phyloP scores from a whole-genome alignment of 53 echinoderm and acorn worm species.

The Arbacia lixula region DNA sequence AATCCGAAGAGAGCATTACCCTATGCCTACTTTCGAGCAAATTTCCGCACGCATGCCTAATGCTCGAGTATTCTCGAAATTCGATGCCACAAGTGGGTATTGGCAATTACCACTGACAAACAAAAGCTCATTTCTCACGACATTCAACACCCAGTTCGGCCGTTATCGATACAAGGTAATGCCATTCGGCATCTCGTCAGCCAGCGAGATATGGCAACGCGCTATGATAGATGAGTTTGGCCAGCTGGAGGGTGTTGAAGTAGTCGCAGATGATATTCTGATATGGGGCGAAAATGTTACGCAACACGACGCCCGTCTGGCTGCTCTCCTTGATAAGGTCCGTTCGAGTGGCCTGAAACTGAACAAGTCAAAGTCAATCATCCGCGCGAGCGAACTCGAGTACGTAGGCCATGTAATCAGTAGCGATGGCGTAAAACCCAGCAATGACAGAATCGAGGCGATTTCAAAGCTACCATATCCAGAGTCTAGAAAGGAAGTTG shows the following conservation, averaged over 20 bases:
- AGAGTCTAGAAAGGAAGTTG: background rate
- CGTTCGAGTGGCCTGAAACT: conserved; percentile 17
- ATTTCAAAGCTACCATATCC: background rate
- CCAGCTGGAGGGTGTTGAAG: conserved; percentile 66
- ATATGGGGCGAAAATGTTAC: conserved; percentile 50
- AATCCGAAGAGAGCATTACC: conserved; percentile 68
- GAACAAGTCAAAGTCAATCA: conserved; percentile 35
- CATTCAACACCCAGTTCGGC: conserved; percentile 72
- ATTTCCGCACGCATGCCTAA: conserved; percentile 55
- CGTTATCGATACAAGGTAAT: conserved; percentile 64
- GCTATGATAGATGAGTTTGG: conserved; percentile 75
- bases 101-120: conserved; percentile 64
- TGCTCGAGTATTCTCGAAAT: conserved; percentile 66
- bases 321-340: background rate
- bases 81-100: conserved; percentile 77
- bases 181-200: conserved; percentile 74
- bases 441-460: background rate
- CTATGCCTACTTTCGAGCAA: conserved; percentile 63
- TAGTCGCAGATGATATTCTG: conserved; percentile 77
- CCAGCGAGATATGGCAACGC: conserved; percentile 67
- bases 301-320: conserved; percentile 49
- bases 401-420: conserved; percentile 21
- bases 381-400: background rate
- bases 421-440: background rate
- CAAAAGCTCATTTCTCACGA: conserved; percentile 62